Evolutionary conservation across 1,140 invertebrate genomes (phyloP).

Genomic region (Pseudomyrmex flavicornis): DNA sequence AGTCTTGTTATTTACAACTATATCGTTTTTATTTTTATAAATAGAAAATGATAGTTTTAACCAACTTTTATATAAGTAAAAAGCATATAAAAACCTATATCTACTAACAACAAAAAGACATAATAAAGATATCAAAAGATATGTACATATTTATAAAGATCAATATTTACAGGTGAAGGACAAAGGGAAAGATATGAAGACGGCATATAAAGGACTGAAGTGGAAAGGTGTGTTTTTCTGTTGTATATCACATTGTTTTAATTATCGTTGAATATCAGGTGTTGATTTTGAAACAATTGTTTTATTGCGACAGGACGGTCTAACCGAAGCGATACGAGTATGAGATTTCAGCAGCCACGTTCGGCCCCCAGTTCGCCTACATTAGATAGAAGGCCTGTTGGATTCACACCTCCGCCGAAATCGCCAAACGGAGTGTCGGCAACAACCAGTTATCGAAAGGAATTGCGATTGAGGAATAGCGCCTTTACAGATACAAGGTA

Average conservation of each 20-base stretch:
- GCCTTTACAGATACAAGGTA: conserved; percentile 84
- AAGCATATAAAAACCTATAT: no score
- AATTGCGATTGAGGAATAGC: conserved; percentile 81
- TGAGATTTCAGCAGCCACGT: conserved; percentile 85
- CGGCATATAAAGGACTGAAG: conserved; percentile 90
- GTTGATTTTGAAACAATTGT: conserved; percentile 40
- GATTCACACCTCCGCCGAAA: conserved; percentile 81
- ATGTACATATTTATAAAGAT: neutral
- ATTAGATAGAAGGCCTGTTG: conserved; percentile 84
- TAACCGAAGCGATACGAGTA: conserved; percentile 79
- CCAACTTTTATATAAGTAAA: no score
- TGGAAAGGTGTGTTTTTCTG: conserved; percentile 85
- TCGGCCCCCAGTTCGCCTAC: conserved; percentile 90
- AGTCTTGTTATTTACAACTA: conserved; percentile 8
- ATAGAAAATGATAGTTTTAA: no score
- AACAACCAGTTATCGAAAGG: conserved; percentile 85
- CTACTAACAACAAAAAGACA: no score
- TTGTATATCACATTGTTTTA: conserved; percentile 7
- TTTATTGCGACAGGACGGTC: conserved; percentile 78
- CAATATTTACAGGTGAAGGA: conserved; percentile 88
- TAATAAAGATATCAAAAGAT: no score
- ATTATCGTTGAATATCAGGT: conserved; percentile 18
- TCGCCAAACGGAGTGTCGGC: conserved; percentile 82
- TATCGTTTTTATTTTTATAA: neutral
- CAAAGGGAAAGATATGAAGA: conserved; percentile 90